Conservation (phyloP, 1,140 invertebrate species). For the Oncopodura yosiiana region DNA sequence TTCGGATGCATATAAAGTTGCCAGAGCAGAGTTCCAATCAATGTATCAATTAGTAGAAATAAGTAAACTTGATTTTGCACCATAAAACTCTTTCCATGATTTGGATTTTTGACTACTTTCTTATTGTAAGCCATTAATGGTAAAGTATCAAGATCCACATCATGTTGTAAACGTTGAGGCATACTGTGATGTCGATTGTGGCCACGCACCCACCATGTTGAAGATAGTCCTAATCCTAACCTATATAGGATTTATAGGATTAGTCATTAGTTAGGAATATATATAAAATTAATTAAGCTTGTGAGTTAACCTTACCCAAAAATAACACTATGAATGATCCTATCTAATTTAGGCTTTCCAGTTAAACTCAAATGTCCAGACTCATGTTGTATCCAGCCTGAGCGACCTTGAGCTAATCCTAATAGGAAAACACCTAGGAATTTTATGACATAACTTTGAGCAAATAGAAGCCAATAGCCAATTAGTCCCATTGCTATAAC, state of each 20-base stretch:
- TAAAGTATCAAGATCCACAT: slow-evolving; percentile 6
- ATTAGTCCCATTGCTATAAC: slow-evolving; percentile 8
- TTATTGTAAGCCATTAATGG: slow-evolving; percentile 17
- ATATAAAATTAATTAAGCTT: neutral
- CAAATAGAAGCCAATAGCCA: slow-evolving; percentile 19
- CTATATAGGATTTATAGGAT: too few relatives aligned
- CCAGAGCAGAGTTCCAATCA: slow-evolving; percentile 16
- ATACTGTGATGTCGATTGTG: slow-evolving; percentile 17
- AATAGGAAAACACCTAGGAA: slow-evolving; percentile 17
- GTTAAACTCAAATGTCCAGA: slow-evolving; percentile 26
- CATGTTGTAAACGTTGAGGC: slow-evolving; percentile 10
- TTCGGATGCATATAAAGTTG: slow-evolving; percentile 17
- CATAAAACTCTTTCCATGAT: slow-evolving; percentile 10
- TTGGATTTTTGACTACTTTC: slow-evolving; percentile 5
- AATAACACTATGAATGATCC: neutral
- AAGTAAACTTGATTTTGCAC: slow-evolving; percentile 16
- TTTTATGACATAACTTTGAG: slow-evolving; percentile 7
- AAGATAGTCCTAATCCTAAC: slow-evolving; percentile 9
- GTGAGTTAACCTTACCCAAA: neutral
- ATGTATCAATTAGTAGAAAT: slow-evolving; percentile 17
- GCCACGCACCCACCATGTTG: slow-evolving; percentile 8
- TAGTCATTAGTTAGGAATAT: too few relatives aligned
- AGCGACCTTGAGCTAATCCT: slow-evolving; percentile 22
- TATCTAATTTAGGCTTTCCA: slow-evolving; percentile 25
- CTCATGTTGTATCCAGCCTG: slow-evolving; percentile 28